These are phyloP conservation scores for Trematocara nigrifrons DNA, from an alignment of 2,113 vertebrate genomes.

Conservation along the genomic window DNA sequence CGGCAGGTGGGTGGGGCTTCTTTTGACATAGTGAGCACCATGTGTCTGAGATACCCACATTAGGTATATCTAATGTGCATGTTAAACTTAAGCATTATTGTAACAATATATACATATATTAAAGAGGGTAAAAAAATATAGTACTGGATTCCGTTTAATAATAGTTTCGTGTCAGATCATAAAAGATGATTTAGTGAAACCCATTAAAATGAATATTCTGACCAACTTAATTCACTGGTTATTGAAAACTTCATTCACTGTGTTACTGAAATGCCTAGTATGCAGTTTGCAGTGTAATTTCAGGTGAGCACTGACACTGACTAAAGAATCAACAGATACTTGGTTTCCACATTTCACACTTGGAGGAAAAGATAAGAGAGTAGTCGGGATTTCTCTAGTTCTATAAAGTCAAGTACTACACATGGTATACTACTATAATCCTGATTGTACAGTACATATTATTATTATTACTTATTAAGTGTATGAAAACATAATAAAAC, in stretches of 20 bases:
- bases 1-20: background rate
- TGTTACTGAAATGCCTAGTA: accelerated
- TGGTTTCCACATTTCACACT: background rate
- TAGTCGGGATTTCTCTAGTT: background rate
- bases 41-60: background rate
- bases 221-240: background rate
- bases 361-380: background rate
- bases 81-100: background rate
- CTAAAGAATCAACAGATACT: background rate
- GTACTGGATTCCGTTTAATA: accelerated
- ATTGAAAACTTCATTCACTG: background rate
- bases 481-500: background rate
- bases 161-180: background rate
- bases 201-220: background rate
- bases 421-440: background rate
- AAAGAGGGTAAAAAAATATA: background rate
- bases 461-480: constrained; percentile 16
- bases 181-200: background rate
- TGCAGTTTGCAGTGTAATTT: background rate
- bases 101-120: background rate
- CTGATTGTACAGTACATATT: background rate
- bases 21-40: too few relatives aligned
- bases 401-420: background rate
- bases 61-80: background rate
- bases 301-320: background rate